Percentiles rank a stretch among this genome's conserved stretches.
Evolutionary conservation across 1,140 invertebrate genomes (phyloP).

Genomic region (Ruditapes philippinarum): DNA sequence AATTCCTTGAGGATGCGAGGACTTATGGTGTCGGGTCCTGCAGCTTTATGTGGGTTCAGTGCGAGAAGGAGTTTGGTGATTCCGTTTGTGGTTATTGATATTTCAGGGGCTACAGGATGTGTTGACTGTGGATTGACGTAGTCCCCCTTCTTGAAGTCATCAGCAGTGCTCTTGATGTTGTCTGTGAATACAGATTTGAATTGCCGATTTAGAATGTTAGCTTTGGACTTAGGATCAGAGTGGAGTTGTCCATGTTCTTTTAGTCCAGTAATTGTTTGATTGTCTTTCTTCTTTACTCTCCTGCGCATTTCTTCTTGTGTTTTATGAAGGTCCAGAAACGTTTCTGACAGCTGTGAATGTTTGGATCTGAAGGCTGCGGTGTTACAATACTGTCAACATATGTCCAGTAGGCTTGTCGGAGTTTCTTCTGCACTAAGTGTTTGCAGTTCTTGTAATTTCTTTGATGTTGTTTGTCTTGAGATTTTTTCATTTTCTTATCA

Average conservation of each 20-base stretch:
- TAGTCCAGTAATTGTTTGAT: neutral
- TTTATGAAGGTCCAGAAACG: conserved; percentile 69
- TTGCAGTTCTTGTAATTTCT: neutral
- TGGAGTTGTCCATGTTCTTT: neutral
- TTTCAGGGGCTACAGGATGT: neutral
- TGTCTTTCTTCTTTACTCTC: conserved; percentile 25
- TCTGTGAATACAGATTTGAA: neutral
- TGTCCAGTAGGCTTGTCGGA: neutral
- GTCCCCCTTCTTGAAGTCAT: neutral
- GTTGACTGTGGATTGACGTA: neutral
- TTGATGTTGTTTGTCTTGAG: neutral
- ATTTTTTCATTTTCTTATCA: conserved; percentile 48
- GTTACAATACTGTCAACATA: neutral
- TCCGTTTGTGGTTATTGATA: conserved; percentile 26
- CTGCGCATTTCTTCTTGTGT: too few relatives aligned
- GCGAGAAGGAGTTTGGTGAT: neutral
- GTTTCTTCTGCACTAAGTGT: neutral
- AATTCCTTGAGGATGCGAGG: neutral
- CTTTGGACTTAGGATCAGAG: conserved; percentile 5
- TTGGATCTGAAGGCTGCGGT: neutral
- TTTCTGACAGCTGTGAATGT: neutral
- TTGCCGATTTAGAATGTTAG: conserved; percentile 12
- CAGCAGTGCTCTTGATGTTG: neutral
- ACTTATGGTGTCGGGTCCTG: conserved; percentile 2
- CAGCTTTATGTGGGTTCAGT: neutral